These are phyloP conservation scores for Diloba caeruleocephala DNA, from an alignment of 2,888 invertebrate species.

Conservation along the genomic window DNA sequence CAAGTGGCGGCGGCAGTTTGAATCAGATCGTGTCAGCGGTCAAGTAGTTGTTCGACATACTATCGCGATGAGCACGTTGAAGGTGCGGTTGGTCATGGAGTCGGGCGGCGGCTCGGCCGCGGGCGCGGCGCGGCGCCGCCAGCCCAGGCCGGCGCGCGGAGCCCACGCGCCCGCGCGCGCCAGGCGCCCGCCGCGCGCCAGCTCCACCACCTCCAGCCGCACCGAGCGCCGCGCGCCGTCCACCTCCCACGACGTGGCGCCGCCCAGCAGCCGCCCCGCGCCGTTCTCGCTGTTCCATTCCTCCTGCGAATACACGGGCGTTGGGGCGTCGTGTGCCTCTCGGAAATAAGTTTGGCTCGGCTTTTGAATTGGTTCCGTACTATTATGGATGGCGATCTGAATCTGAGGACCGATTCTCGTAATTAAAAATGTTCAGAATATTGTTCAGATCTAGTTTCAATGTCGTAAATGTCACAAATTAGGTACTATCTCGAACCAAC, in stretches of 20 bases:
- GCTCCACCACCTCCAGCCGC: conserved; percentile 71
- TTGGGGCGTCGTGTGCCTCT: no score
- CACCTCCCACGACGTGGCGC: conserved; percentile 65
- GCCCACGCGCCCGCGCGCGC: conserved; percentile 69
- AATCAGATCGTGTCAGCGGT: no score
- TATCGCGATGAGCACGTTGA: conserved; percentile 76
- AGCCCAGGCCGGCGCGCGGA: conserved; percentile 64
- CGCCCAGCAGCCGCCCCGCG: conserved; percentile 46
- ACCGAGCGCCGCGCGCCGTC: conserved; percentile 67
- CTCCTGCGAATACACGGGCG: conserved; percentile 53
- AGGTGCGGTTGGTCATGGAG: conserved; percentile 80
- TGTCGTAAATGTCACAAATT: no score
- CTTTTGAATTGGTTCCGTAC: no score
- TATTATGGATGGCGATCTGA: no score
- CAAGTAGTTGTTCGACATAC: conserved; percentile 44
- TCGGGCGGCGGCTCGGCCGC: conserved; percentile 64
- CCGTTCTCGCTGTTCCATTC: conserved; percentile 52
- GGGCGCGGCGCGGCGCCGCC: conserved; percentile 64
- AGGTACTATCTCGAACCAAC: no score
- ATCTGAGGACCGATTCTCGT: no score
- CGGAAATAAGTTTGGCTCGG: no score
- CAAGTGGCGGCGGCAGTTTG: no score
- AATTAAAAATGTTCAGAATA: no score
- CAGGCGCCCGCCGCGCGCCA: conserved; percentile 72
- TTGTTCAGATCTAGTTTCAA: no score